Evolutionary conservation across 2,113 vertebrate genomes (phyloP).

Genomic region (Miniopterus natalensis): DNA sequence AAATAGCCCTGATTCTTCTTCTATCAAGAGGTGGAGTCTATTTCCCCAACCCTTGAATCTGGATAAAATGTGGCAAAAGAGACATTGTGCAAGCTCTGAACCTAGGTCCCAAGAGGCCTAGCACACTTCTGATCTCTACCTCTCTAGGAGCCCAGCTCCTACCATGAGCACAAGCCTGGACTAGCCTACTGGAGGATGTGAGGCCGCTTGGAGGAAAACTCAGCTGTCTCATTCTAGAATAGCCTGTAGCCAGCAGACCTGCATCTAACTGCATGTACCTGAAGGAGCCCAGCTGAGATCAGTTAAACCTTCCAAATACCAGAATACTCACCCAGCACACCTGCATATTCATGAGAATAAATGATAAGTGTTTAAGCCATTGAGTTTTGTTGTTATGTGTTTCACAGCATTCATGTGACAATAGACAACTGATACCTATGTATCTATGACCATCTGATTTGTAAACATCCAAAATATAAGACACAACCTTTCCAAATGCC

Average conservation of each 20-base stretch:
- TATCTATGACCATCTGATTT: background rate
- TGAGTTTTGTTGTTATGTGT: constrained; percentile 24
- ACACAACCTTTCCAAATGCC: background rate
- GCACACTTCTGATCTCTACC: background rate
- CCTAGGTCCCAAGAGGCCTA: background rate
- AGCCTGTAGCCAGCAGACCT: background rate
- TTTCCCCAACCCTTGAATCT: background rate
- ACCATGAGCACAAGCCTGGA: background rate
- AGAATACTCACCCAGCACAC: background rate
- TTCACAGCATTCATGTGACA: background rate
- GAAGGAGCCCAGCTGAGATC: background rate
- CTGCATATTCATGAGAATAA: background rate
- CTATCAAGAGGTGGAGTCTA: background rate
- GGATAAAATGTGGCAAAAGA: background rate
- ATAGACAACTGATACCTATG: background rate
- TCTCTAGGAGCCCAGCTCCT: background rate
- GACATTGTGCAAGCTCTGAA: background rate
- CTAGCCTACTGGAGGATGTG: background rate
- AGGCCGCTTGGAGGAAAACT: background rate
- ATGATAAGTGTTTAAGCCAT: background rate
- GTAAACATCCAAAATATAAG: background rate
- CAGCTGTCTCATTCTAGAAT: background rate
- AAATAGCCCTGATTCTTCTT: background rate
- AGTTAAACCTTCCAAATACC: background rate
- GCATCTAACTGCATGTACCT: background rate